Percentiles rank a stretch among this genome's conserved stretches.
Evolutionary conservation across 2,113 vertebrate genomes (phyloP).

Genomic region (Pangasianodon gigas): DNA sequence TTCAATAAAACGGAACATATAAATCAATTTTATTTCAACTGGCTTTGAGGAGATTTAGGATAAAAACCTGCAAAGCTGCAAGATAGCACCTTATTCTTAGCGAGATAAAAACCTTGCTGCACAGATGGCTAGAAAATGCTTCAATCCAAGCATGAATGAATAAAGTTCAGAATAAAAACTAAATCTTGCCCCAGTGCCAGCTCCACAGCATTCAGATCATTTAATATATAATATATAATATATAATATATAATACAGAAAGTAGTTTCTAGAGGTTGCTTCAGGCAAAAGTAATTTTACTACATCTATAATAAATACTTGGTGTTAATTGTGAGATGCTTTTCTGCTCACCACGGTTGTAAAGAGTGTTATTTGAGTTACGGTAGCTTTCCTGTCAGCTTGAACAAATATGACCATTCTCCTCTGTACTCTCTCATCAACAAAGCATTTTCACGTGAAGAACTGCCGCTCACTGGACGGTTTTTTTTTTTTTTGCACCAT

Average conservation of each 20-base stretch:
- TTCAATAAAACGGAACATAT: not conserved
- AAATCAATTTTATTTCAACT: not conserved
- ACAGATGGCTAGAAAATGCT: not conserved
- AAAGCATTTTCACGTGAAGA: not conserved
- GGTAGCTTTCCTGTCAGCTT: not conserved
- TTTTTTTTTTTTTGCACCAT: not conserved
- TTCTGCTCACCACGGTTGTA: not conserved
- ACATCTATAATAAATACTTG: not conserved
- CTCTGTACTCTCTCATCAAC: not conserved
- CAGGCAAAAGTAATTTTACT: not conserved
- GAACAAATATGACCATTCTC: not conserved
- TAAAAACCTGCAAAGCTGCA: constrained; percentile 1
- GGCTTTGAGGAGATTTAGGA: constrained; percentile 4
- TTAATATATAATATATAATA: not conserved
- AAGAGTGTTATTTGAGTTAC: not conserved
- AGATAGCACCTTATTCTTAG: not conserved
- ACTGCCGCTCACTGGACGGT: not conserved
- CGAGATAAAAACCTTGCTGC: not conserved
- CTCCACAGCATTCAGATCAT: not conserved
- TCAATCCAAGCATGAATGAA: not conserved
- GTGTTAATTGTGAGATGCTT: not conserved
- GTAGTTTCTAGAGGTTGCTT: not conserved
- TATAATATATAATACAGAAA: not conserved
- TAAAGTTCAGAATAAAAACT: not conserved
- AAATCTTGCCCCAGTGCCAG: too few species aligned